Percentiles rank a stretch among this genome's conserved stretches.
Conservation (phyloP, 2,113 vertebrate species). For the Fukomys damarensis region DNA sequence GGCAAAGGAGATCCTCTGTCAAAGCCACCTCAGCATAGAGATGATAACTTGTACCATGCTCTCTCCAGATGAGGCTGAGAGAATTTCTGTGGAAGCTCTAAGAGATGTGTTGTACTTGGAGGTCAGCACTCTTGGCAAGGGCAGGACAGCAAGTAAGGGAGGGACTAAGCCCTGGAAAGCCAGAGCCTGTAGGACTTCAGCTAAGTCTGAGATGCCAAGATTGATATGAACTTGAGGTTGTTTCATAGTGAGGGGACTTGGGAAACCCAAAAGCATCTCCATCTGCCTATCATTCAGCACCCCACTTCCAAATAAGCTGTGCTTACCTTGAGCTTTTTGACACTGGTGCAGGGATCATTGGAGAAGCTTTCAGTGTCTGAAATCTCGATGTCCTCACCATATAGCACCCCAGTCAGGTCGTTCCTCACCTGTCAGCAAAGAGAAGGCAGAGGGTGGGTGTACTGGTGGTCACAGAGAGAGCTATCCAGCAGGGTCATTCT, state of each 20-base stretch:
- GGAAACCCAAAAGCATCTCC: not conserved
- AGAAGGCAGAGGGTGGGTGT: constrained; percentile 77
- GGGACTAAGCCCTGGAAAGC: not conserved
- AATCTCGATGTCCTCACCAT: constrained; percentile 97
- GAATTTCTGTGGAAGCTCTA: not conserved
- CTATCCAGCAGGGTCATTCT: not conserved
- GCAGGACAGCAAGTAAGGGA: not conserved
- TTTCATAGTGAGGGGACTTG: not conserved
- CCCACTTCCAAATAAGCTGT: not conserved
- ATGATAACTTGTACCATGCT: not conserved
- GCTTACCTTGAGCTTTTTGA: constrained; percentile 99
- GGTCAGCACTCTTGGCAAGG: not conserved
- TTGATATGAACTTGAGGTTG: not conserved
- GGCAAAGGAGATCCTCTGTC: not conserved
- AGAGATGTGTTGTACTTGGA: too few relatives aligned
- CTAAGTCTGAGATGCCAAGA: not conserved
- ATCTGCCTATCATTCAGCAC: not conserved
- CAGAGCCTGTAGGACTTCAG: not conserved
- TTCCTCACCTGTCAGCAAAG: constrained; percentile 94
- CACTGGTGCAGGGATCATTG: constrained; percentile 97
- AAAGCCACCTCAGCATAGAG: not conserved
- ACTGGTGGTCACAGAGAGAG: constrained; percentile 40
- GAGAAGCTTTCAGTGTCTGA: constrained; percentile 99
- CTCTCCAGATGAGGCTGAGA: not conserved
- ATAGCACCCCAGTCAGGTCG: constrained; percentile 96